A percentile compares a stretch with the other conserved stretches of the same genome.
These are phyloP conservation scores for Catocala fraxini DNA, from an alignment of 2,888 invertebrate genomes.

Conservation along the genomic window DNA sequence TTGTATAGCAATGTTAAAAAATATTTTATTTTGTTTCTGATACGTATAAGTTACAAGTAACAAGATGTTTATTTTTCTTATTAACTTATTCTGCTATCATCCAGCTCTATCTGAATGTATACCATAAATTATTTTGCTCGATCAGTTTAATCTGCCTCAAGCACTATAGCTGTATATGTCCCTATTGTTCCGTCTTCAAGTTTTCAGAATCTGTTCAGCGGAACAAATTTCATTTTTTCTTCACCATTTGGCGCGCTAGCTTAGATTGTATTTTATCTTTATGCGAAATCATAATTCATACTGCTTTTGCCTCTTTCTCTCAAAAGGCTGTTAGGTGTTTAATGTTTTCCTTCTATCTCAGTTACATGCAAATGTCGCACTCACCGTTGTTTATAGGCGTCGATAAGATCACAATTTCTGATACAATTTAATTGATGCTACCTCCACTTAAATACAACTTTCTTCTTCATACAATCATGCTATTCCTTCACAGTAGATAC, in stretches of 20 bases:
- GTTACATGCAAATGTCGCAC: conserved; percentile 73
- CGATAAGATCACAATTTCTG: conserved; percentile 70
- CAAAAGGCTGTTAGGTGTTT: conserved; percentile 74
- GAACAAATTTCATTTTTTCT: conserved; percentile 82
- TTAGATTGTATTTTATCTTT: conserved; percentile 86
- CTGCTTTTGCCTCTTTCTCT: conserved; percentile 76
- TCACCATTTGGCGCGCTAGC: conserved; percentile 80
- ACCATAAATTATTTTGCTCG: conserved; percentile 42
- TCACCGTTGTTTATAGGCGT: conserved; percentile 73
- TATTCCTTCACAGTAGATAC: conserved; percentile 25
- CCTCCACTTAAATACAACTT: conserved; percentile 35
- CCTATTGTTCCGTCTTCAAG: conserved; percentile 66
- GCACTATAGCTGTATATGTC: conserved; percentile 56
- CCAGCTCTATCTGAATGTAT: conserved; percentile 15
- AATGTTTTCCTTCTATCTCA: conserved; percentile 74
- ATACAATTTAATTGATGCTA: conserved; percentile 65
- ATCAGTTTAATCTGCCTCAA: conserved; percentile 35
- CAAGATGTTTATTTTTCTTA: conserved; percentile 6
- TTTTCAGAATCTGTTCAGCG: conserved; percentile 68
- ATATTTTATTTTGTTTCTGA: conserved; percentile 10
- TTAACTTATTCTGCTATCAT: conserved; percentile 14
- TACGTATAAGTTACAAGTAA: conserved; percentile 13
- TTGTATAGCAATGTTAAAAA: background rate
- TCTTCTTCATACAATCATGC: conserved; percentile 22
- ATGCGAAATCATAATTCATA: conserved; percentile 85